These are phyloP conservation scores for Herpailurus yagouaroundi DNA, from an alignment of 2,113 vertebrate species.

Conservation along the genomic window DNA sequence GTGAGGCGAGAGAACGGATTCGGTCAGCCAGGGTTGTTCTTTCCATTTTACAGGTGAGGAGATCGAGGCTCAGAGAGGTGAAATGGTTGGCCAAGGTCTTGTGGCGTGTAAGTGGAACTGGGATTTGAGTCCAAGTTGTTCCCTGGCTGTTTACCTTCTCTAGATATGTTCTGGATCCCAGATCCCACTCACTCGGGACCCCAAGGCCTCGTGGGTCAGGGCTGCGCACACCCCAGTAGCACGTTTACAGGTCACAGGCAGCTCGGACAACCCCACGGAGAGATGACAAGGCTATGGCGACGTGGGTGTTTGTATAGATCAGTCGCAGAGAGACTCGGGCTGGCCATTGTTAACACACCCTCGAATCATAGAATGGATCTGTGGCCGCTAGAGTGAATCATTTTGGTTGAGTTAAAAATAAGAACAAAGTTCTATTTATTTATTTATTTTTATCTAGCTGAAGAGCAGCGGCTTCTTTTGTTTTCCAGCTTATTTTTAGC, in stretches of 20 bases:
- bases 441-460: not conserved
- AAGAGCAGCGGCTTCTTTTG: not conserved
- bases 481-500: not conserved
- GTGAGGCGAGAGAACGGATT: not conserved
- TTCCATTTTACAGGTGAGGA: not conserved
- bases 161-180: not conserved
- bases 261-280: not conserved
- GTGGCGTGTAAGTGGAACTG: not conserved
- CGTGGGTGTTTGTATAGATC: not conserved
- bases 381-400: not conserved
- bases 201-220: not conserved
- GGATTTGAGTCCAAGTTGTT: not conserved
- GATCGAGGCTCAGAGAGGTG: not conserved
- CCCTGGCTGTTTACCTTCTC: not conserved
- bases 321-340: not conserved
- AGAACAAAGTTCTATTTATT: not conserved
- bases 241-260: not conserved
- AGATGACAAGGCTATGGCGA: rapidly evolving
- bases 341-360: rapidly evolving
- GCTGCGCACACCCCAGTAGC: not conserved
- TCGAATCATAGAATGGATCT: not conserved
- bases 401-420: not conserved
- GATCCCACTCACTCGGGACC: not conserved
- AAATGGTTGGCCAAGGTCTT: not conserved
- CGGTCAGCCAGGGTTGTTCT: not conserved